Base-by-base conservation (phyloP, 1,140 invertebrate genomes). In the Micrasema minimum region DNA sequence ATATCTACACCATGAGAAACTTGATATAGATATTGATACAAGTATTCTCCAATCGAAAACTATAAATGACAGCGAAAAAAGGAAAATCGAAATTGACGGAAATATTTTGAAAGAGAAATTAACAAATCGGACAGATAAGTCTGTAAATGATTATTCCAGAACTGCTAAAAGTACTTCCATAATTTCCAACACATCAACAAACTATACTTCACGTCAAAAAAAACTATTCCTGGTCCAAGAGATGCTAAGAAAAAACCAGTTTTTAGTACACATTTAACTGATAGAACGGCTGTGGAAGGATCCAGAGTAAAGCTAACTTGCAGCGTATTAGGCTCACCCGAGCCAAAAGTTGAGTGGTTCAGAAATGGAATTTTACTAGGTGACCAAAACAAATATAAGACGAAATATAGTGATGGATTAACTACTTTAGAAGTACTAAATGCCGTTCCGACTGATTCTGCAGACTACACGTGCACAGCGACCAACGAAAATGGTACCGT, bases 291-390 rank as follows among this genome's bases (percentile, higher is more conserved):
- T 1, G 89, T 89, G 0, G 89, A 90, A 77, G 90, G 90, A 9
- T 90, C 90, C 22, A 84, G 88, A 71, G 88, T 95, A 1, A 91
- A 91, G 77, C 81, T 99, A n/a, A 90, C 91, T 2, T 97, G 96
- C 78, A 90, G 91, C 66, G 88, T 97, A 0, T 86, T 96, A 53
- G 92, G 92, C n/a, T 86, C 88, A 69, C 90, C 93, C 0, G 92
- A 93, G 74, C 92, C 94, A 0, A 86, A 86, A 50, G 85, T 97
- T 2, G 88, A 90, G 72, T 98, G 95, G 94, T 90, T 90, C 14
- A 96, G 92, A 78, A 91, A 96, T 79, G 90, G 90, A 5, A 79
- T 87, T 45, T 81, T 87, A n/a, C 72, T 92, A 4, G 72, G 81
- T 67, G 74, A 83, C 78, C 79, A 85, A 76, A 77, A 84, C 64